Evolutionary conservation across 2,888 invertebrate species (phyloP).

Genomic region (Drosophila merina): DNA sequence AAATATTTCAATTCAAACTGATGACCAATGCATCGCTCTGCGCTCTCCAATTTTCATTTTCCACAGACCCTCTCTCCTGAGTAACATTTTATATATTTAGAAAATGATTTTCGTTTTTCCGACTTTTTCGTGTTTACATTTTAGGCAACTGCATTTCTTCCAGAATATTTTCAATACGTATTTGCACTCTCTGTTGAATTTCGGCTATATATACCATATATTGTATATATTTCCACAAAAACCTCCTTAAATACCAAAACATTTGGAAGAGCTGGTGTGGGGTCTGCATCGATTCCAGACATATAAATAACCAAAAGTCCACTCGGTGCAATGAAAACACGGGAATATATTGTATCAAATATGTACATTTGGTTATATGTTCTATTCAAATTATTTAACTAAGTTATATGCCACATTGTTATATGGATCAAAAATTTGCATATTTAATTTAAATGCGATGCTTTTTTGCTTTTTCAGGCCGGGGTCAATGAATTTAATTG

Average conservation of each 20-base stretch:
- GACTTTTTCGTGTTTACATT: slow-evolving; percentile 69
- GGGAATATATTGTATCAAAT: not conserved
- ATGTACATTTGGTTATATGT: slow-evolving; percentile 14
- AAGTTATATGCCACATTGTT: slow-evolving; percentile 26
- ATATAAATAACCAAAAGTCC: slow-evolving; percentile 21
- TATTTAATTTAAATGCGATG: slow-evolving; percentile 60
- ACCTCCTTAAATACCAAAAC: slow-evolving; percentile 12
- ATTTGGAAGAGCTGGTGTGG: slow-evolving; percentile 11
- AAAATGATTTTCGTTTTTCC: slow-evolving; percentile 73
- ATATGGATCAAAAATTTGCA: slow-evolving; percentile 52
- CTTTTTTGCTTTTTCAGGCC: slow-evolving; percentile 37
- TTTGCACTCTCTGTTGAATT: slow-evolving; percentile 29
- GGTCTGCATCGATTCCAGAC: slow-evolving; percentile 24
- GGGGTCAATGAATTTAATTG: slow-evolving; percentile 68
- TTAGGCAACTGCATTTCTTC: slow-evolving; percentile 69
- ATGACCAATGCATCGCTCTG: slow-evolving; percentile 56
- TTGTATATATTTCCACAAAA: slow-evolving; percentile 31
- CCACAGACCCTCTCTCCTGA: slow-evolving; percentile 22
- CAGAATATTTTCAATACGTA: slow-evolving; percentile 57
- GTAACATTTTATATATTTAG: slow-evolving; percentile 66
- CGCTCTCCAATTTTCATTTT: slow-evolving; percentile 12
- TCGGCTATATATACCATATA: not conserved
- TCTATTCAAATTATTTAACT: slow-evolving; percentile 31
- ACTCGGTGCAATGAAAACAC: slow-evolving; percentile 18
- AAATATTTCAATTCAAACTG: slow-evolving; percentile 54